Conservation (phyloP, 2,113 vertebrate genomes). For the Petromus typicus region DNA sequence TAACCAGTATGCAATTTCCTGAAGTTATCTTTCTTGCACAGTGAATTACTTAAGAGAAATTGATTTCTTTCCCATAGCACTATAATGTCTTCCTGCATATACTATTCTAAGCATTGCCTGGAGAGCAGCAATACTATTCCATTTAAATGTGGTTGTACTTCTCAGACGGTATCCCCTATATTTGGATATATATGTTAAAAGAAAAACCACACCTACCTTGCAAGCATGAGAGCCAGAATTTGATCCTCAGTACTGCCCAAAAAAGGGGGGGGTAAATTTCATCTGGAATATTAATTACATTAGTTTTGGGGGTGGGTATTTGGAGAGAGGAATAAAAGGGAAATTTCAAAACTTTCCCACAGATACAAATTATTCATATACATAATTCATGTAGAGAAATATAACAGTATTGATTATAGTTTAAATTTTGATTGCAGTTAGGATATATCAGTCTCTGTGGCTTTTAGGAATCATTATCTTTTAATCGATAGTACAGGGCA, state of each 20-base stretch:
- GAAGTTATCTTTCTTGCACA: slow-evolving; percentile 34
- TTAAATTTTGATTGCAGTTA: slow-evolving; percentile 50
- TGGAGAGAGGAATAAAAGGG: slow-evolving; percentile 4
- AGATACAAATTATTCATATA: neutral
- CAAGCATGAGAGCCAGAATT: too few relatives aligned
- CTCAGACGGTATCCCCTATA: slow-evolving; percentile 9
- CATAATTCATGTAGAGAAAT: neutral
- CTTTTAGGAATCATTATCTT: slow-evolving; percentile 30
- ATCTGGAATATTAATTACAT: slow-evolving; percentile 26
- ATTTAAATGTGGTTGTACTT: neutral
- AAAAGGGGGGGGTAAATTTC: neutral
- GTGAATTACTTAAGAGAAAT: slow-evolving; percentile 51
- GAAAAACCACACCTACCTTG: too few relatives aligned
- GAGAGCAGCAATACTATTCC: neutral
- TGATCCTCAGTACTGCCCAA: too few relatives aligned
- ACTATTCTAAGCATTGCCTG: slow-evolving; percentile 23
- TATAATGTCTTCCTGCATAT: neutral
- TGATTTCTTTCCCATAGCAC: slow-evolving; percentile 25
- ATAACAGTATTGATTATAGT: neutral
- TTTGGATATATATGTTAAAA: neutral
- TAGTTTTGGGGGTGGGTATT: neutral
- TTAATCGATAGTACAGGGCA: neutral
- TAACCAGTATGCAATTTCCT: neutral
- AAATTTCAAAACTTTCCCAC: slow-evolving; percentile 35
- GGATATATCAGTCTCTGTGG: neutral